A percentile compares a stretch with the other conserved stretches of the same genome.
Conservation (phyloP, 2,113 vertebrate genomes). For the Marcusenius ussheri region DNA sequence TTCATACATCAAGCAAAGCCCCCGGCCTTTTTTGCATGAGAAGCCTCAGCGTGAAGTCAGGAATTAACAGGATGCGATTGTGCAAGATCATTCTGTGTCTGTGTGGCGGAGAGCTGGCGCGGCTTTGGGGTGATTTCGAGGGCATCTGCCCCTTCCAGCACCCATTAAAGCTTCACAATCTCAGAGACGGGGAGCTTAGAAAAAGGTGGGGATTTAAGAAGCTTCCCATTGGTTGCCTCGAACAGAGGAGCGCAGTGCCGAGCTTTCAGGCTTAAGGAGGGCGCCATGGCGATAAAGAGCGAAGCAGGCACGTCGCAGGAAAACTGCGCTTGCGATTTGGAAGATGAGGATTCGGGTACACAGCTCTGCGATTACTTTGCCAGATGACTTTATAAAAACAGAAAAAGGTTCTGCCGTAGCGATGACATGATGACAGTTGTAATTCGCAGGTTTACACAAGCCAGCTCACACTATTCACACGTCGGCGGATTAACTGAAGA, state of each 20-base stretch:
- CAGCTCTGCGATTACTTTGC: not conserved
- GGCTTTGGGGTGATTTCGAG: not conserved
- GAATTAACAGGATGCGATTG: not conserved
- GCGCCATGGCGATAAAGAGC: not conserved
- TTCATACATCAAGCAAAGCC: not conserved
- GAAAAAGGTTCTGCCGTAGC: not conserved
- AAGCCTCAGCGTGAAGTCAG: not conserved
- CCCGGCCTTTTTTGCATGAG: not conserved
- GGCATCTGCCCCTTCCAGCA: not conserved
- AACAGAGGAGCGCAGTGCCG: not conserved
- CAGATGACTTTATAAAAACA: not conserved
- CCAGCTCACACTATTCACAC: not conserved
- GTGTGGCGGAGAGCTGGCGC: not conserved
- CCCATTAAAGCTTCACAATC: not conserved
- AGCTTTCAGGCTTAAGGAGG: not conserved
- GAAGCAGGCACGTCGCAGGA: not conserved
- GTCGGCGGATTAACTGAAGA: conserved; percentile 23
- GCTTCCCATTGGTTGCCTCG: not conserved
- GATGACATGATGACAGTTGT: not conserved
- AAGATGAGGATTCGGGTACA: not conserved
- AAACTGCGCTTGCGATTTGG: not conserved
- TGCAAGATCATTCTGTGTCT: not conserved
- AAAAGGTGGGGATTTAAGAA: not conserved
- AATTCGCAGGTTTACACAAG: not conserved
- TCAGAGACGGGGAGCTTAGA: not conserved